Evolutionary conservation across 2,113 vertebrate genomes (phyloP).

Genomic region (Tachycineta bicolor): DNA sequence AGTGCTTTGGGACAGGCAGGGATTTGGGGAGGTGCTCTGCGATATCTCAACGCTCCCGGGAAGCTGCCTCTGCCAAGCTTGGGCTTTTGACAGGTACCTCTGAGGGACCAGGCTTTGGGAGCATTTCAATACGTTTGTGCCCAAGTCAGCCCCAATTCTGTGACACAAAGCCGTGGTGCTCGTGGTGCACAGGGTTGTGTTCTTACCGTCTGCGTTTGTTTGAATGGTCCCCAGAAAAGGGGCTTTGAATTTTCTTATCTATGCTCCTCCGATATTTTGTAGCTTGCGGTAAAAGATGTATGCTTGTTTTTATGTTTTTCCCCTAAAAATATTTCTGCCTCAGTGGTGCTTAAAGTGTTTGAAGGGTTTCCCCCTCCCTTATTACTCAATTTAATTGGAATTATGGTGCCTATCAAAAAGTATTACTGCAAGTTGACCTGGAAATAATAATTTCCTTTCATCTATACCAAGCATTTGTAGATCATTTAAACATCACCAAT

Average conservation of each 20-base stretch:
- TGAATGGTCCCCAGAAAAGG: background rate
- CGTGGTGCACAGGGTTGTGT: background rate
- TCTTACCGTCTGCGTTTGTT: background rate
- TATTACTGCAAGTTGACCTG: conserved; percentile 56
- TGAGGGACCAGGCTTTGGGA: too few relatives aligned
- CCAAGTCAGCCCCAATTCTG: background rate
- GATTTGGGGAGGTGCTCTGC: background rate
- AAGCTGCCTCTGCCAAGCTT: background rate
- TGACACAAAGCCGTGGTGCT: accelerated
- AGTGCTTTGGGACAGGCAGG: background rate
- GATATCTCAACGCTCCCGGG: background rate
- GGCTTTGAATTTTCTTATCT: background rate
- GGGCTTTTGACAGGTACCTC: background rate
- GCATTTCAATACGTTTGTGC: background rate
- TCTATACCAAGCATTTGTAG: conserved; percentile 56
- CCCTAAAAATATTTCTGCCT: background rate
- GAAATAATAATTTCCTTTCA: conserved; percentile 66
- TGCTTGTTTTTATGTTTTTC: background rate
- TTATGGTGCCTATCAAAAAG: conserved; percentile 58
- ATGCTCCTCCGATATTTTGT: background rate
- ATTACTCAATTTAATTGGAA: conserved; percentile 56
- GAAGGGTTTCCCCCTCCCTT: background rate
- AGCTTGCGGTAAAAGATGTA: background rate
- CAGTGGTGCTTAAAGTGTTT: conserved; percentile 7
- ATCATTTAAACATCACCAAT: conserved; percentile 56